Evolutionary conservation across 2,113 vertebrate species (phyloP).

Genomic region (Cranoglanis bouderius): DNA sequence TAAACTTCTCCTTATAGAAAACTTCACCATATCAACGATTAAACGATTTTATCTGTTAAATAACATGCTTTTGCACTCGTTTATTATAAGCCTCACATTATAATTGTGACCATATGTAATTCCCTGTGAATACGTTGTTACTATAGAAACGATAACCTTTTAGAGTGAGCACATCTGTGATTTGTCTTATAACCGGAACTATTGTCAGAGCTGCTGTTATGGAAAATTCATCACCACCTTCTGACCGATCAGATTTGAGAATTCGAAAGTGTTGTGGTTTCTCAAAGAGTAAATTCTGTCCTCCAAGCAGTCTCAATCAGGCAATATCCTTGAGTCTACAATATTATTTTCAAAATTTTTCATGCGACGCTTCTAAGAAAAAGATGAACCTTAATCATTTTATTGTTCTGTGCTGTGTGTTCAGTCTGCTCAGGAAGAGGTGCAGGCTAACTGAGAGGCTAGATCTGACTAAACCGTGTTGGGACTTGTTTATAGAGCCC

Average conservation of each 20-base stretch:
- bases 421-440: slow-evolving; percentile 17
- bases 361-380: background rate
- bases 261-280: background rate
- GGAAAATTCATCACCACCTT: background rate
- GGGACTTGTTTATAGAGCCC: slow-evolving; percentile 36
- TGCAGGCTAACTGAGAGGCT: background rate
- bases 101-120: background rate
- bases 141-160: background rate
- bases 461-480: slow-evolving; percentile 27
- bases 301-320: too few relatives aligned
- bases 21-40: background rate
- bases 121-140: background rate
- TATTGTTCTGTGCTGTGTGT: background rate
- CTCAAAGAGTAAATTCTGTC: background rate
- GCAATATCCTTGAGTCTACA: background rate
- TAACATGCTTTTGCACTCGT: background rate
- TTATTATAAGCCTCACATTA: background rate
- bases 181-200: too few relatives aligned
- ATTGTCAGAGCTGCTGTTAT: background rate
- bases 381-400: background rate
- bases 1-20: background rate
- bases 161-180: background rate
- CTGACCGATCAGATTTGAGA: background rate
- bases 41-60: background rate
- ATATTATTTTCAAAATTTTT: background rate